Conservation (phyloP, 1,140 invertebrate genomes). For the Ooceraea biroi region DNA sequence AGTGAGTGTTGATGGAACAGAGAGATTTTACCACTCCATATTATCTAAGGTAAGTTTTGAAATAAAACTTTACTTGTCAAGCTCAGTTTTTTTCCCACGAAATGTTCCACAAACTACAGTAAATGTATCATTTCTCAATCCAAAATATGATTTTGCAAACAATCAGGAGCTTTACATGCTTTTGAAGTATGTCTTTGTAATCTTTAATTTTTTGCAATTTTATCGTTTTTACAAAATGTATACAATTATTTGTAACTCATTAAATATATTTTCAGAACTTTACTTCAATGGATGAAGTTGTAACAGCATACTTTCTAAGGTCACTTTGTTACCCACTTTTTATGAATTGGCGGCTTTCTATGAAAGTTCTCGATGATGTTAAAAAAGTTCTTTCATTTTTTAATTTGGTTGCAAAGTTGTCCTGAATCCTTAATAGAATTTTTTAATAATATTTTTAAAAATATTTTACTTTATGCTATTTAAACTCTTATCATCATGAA, state of each 20-base stretch:
- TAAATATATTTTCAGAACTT: slow-evolving; percentile 87
- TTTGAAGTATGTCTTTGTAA: too few species aligned
- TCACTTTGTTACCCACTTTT: too few species aligned
- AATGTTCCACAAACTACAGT: slow-evolving; percentile 63
- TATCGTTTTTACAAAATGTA: too few species aligned
- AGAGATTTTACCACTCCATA: slow-evolving; percentile 92
- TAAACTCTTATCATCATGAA: slow-evolving; percentile 62
- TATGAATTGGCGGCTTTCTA: slow-evolving; percentile 91
- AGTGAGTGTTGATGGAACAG: slow-evolving; percentile 90
- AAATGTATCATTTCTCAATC: slow-evolving; percentile 60
- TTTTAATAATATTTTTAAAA: slow-evolving; percentile 18
- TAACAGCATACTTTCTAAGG: too few species aligned
- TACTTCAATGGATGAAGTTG: slow-evolving; percentile 88
- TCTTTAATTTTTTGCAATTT: too few species aligned
- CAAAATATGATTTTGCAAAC: slow-evolving; percentile 86
- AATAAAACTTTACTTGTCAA: background rate
- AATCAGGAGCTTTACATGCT: slow-evolving; percentile 82
- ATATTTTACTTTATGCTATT: slow-evolving; percentile 4
- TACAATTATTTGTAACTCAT: slow-evolving; percentile 41
- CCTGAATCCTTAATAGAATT: slow-evolving; percentile 81
- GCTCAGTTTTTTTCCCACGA: slow-evolving; percentile 78
- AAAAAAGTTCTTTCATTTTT: slow-evolving; percentile 90
- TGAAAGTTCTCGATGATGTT: slow-evolving; percentile 89
- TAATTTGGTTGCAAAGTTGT: slow-evolving; percentile 93
- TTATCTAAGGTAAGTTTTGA: slow-evolving; percentile 88